A percentile compares a stretch with the other conserved stretches of the same genome.
These are phyloP conservation scores for Emydura subglobosa DNA, from an alignment of 2,113 vertebrate genomes.

Conservation along the genomic window DNA sequence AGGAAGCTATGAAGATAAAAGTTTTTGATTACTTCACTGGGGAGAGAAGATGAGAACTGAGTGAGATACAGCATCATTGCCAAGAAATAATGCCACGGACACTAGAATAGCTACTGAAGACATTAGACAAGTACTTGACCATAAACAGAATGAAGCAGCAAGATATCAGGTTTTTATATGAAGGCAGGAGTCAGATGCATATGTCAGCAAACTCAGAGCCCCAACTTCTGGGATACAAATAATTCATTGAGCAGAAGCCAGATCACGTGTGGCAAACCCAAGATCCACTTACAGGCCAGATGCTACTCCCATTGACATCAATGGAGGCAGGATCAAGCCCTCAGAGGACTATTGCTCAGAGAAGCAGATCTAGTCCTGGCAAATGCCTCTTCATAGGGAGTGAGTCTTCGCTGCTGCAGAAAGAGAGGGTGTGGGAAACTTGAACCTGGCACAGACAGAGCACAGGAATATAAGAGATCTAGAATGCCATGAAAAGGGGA, in stretches of 20 bases:
- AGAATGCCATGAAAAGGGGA: not conserved
- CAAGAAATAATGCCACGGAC: not conserved
- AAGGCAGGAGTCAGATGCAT: not conserved
- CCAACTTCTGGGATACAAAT: not conserved
- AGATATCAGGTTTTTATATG: not conserved
- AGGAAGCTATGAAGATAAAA: not conserved
- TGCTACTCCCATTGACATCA: not conserved
- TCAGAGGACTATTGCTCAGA: not conserved
- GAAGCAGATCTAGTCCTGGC: not conserved
- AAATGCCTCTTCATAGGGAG: not conserved
- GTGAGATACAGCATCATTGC: not conserved
- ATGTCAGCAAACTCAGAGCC: not conserved
- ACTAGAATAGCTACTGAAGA: not conserved
- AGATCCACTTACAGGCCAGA: not conserved
- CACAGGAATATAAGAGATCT: not conserved
- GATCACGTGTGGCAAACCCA: not conserved
- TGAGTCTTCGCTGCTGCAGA: not conserved
- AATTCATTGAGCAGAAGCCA: not conserved
- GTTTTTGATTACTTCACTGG: not conserved
- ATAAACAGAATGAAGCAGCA: not conserved
- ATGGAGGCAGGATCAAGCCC: not conserved
- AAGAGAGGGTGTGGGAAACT: not conserved
- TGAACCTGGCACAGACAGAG: not conserved
- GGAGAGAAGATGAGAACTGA: conserved; percentile 2
- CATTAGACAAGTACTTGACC: not conserved